Conservation (phyloP, 2,888 invertebrate species). For the Cyclophora albipunctata region DNA sequence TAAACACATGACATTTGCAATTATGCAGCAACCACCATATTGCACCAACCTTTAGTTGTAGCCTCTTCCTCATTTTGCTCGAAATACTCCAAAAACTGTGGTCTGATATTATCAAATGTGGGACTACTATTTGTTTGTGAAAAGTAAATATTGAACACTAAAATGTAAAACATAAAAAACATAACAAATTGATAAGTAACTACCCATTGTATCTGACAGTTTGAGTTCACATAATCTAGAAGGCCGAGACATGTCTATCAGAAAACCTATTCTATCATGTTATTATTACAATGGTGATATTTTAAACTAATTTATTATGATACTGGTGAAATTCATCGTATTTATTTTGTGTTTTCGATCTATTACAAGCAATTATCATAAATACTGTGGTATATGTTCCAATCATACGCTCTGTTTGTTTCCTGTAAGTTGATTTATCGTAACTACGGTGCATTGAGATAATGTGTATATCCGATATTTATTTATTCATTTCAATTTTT, state of each 20-base stretch:
- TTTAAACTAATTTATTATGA: constrained; percentile 51
- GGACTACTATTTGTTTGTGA: no score
- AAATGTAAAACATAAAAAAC: constrained; percentile 53
- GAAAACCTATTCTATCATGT: constrained; percentile 16
- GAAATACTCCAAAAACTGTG: neutral
- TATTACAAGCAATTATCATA: constrained; percentile 20
- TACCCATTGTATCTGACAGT: constrained; percentile 41
- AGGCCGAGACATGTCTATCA: constrained; percentile 25
- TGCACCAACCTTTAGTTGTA: constrained; percentile 21
- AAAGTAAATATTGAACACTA: constrained; percentile 34
- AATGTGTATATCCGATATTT: no score
- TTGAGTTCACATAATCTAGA: constrained; percentile 22
- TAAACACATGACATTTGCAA: no score
- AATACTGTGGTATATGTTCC: constrained; percentile 51
- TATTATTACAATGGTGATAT: constrained; percentile 27
- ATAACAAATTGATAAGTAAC: constrained; percentile 50
- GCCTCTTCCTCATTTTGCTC: neutral
- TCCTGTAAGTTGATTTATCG: constrained; percentile 28
- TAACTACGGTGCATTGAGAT: no score
- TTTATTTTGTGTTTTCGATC: constrained; percentile 30
- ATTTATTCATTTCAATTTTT: no score
- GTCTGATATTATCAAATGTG: neutral
- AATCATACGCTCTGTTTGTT: constrained; percentile 55
- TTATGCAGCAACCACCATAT: no score
- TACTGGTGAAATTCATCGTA: constrained; percentile 51